Conservation (phyloP, 1,140 invertebrate species). For the Neotoxoptera formosana region DNA sequence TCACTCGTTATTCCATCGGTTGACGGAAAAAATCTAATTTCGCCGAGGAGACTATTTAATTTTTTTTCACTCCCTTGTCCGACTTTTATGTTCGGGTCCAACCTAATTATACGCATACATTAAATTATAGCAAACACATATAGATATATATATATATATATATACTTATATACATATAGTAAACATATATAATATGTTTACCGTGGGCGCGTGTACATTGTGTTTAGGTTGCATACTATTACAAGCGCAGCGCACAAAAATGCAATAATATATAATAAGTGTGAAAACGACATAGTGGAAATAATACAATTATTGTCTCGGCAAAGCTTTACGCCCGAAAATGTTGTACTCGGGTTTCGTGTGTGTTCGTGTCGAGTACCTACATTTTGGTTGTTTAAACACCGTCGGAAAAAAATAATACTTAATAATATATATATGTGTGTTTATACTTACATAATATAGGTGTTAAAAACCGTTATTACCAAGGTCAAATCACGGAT, state of each 20-base stretch:
- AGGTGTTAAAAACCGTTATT: neutral
- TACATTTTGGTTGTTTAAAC: too few relatives aligned
- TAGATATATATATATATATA: neutral
- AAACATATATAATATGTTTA: neutral
- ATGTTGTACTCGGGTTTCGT: neutral
- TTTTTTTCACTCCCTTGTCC: neutral
- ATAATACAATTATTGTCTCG: neutral
- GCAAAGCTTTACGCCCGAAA: neutral
- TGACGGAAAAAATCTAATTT: conserved; percentile 6
- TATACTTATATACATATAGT: too few relatives aligned
- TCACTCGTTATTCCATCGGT: neutral
- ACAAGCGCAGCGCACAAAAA: neutral
- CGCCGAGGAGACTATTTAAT: neutral
- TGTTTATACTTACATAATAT: neutral
- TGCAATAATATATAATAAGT: neutral
- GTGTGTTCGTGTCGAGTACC: neutral
- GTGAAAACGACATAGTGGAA: neutral
- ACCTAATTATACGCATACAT: neutral
- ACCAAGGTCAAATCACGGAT: neutral
- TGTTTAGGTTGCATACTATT: neutral
- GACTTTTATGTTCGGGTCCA: conserved; percentile 13
- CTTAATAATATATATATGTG: neutral
- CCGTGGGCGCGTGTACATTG: neutral
- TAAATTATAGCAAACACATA: neutral
- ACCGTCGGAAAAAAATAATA: neutral